Evolutionary conservation across 2,888 invertebrate species (phyloP), one percentile per base, ranked within the genome.

Genomic region (Lingula anatina): DNA sequence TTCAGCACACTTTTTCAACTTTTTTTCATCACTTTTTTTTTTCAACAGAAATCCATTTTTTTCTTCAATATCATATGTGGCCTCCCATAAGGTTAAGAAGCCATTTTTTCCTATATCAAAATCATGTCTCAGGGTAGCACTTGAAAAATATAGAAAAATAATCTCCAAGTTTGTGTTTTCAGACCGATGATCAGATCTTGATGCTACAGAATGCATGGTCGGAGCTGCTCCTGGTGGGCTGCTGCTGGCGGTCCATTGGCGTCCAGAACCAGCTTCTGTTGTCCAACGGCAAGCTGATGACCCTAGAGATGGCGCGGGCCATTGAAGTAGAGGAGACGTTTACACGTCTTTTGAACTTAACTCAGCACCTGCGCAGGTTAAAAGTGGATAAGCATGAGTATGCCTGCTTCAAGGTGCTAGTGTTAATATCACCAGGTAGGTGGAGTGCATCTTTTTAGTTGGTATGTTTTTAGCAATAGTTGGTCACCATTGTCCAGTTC

Each of bases 131-230:
- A n/a, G n/a, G n/a, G n/a, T n/a, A n/a, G n/a, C n/a, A n/a, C n/a
- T n/a, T n/a, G n/a, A n/a, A n/a, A n/a, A n/a, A n/a, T 39, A 7
- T 18, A n/a, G 39, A n/a, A n/a, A n/a, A n/a, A n/a, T n/a, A n/a
- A n/a, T n/a, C n/a, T n/a, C n/a, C n/a, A n/a, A 9, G 35, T 23
- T 2, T 24, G 7, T 50, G 37, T 47, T 52, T 77, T 31, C 78
- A 92, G 92, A 95, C 95, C 77, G 96, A 96, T 80, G 96, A 96
- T 81, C 96, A 96, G 81, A 96, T 95, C 69, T 89, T 93, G 71
- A 81, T 96, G 70, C 84, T 96, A 61, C 94, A 96, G 71, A 96
- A 96, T 79, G 93, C 95, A 55, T 96, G 96, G 96, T 94, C 95
- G 79, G 76, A 77, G 50, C 59, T 77, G 37, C 61, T 76, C n/a